Evolutionary conservation across 2,888 invertebrate species (phyloP), one percentile per base, ranked within the genome.

Genomic region (Gasteruption jaculator): DNA sequence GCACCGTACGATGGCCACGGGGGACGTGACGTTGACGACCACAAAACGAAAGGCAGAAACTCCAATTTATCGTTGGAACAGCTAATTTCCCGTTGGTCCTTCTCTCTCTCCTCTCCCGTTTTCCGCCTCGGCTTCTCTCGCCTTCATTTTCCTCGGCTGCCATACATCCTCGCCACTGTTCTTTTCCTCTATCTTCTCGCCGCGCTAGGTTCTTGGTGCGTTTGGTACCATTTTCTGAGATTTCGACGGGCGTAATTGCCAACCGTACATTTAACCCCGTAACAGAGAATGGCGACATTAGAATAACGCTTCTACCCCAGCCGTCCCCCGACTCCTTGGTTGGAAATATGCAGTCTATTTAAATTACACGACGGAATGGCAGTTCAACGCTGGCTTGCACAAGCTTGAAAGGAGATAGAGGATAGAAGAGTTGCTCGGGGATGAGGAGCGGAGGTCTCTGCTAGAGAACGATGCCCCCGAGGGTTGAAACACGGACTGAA

Each of bases 41-140:
- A 45, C 53, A 56, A 56, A 56, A 56, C 50, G 56, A 56, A 57
- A 57, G 56, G 54, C 57, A 54, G 50, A 49, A 56, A 56, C 57
- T 56, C 50, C 56, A 57, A 56, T 56, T 56, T 56, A 56, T 56
- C 54, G 57, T 49, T 45, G 50, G 49, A 48, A 49, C 51, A 51
- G 53, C 56, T 54, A 56, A 56, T 55, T 57, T 56, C 48, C 50
- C 53, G 45, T n/a, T n/a, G n/a, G n/a, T n/a, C 48, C 36, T 44
- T 40, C 43, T 34, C 21, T 46, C 41, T 38, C 22, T 37, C 35
- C 21, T 6, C 24, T 18, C 20, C 34, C 7, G 8, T 27, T 30
- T 27, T 16, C 6, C 14, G 16, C 40, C 19, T 11, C 22, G 26
- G 10, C 41, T 16, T 27, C 29, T 10, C 22, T 19, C 36, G 27